These are phyloP conservation scores for Ramphastos sulfuratus DNA, from an alignment of 2,113 vertebrate species.

Conservation along the genomic window DNA sequence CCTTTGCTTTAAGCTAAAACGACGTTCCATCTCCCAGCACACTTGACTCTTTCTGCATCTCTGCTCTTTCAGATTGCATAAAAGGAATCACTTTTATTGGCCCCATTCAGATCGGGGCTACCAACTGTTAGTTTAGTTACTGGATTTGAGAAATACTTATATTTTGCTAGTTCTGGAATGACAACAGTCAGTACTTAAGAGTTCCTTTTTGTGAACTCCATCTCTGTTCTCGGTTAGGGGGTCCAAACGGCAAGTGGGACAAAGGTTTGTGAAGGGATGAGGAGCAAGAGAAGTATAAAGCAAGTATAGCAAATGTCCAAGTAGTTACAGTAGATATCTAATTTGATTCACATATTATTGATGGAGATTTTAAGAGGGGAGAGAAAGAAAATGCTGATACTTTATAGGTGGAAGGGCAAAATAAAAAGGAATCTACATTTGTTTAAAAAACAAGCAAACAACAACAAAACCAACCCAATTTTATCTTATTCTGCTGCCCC, in stretches of 20 bases:
- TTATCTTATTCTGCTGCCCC: not conserved
- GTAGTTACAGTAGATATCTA: not conserved
- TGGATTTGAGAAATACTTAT: not conserved
- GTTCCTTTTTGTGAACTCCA: not conserved
- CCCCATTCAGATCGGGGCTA: not conserved
- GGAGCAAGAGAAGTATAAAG: not conserved
- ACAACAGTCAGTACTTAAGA: not conserved
- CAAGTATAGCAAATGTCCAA: not conserved
- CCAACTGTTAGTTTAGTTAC: not conserved
- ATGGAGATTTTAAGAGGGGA: not conserved
- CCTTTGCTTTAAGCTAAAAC: not conserved
- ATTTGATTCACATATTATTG: not conserved
- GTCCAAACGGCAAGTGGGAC: not conserved
- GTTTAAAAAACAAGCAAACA: not conserved
- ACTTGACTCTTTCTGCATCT: not conserved
- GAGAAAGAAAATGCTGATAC: not conserved
- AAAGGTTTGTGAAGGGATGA: not conserved
- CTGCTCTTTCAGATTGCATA: not conserved
- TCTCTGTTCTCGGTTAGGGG: not conserved
- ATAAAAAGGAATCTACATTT: not conserved
- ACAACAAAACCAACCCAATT: not conserved
- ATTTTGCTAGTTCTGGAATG: not conserved
- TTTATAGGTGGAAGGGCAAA: not conserved
- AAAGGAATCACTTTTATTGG: not conserved
- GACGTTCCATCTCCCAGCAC: not conserved